A percentile compares a stretch with the other conserved stretches of the same genome.
These are phyloP conservation scores for Alcis repandata DNA, from an alignment of 2,888 invertebrate genomes.

Conservation along the genomic window DNA sequence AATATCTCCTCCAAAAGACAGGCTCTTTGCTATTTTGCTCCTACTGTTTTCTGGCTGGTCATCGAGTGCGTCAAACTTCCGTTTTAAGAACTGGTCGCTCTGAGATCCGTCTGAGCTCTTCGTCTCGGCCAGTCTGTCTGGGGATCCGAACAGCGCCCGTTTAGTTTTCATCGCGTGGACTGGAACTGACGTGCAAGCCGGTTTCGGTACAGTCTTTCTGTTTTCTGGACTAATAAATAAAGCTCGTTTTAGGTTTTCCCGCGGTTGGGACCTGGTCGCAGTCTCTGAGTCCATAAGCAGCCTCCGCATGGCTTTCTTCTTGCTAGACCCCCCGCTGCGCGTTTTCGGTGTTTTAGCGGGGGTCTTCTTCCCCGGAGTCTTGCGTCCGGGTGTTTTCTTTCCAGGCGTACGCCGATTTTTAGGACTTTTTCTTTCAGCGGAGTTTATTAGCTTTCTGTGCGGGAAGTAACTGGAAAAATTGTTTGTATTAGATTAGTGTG, in stretches of 20 bases:
- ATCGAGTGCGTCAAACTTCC: slow-evolving; percentile 82
- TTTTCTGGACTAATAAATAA: slow-evolving; percentile 91
- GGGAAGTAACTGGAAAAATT: slow-evolving; percentile 79
- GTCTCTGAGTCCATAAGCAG: slow-evolving; percentile 76
- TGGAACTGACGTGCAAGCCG: slow-evolving; percentile 75
- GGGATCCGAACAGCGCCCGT: slow-evolving; percentile 89
- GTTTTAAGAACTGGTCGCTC: slow-evolving; percentile 73
- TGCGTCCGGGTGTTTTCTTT: slow-evolving; percentile 74
- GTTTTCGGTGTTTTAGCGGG: slow-evolving; percentile 85
- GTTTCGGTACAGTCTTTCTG: slow-evolving; percentile 61
- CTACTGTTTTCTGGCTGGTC: slow-evolving; percentile 63
- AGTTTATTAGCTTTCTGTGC: slow-evolving; percentile 80
- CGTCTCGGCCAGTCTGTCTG: slow-evolving; percentile 73
- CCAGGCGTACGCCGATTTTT: slow-evolving; percentile 82
- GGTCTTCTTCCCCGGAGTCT: slow-evolving; percentile 84
- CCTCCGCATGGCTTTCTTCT: slow-evolving; percentile 85
- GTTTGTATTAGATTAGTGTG: slow-evolving; percentile 55
- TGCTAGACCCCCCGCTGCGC: slow-evolving; percentile 88
- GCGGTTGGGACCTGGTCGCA: slow-evolving; percentile 69
- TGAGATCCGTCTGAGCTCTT: slow-evolving; percentile 72
- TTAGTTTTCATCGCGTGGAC: slow-evolving; percentile 87
- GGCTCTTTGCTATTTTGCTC: slow-evolving; percentile 85
- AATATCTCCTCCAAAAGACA: slow-evolving; percentile 85
- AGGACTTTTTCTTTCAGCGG: slow-evolving; percentile 79
- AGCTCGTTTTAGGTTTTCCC: slow-evolving; percentile 89